Base-by-base conservation (phyloP, 1,140 invertebrate genomes). In the Zeugodacus cucurbitae region DNA sequence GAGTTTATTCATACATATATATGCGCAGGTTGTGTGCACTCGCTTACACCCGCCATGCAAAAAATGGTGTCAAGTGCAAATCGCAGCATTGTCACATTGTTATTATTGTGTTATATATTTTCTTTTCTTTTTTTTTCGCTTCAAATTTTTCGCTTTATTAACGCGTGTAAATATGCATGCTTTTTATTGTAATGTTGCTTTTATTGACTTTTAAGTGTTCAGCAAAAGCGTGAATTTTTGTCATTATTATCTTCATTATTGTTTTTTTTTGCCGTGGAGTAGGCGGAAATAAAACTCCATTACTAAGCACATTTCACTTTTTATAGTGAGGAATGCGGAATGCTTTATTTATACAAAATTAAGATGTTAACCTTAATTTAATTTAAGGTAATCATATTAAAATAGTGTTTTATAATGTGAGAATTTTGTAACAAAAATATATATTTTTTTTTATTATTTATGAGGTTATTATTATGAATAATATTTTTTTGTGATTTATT, bases 1-100 rank as follows among this genome's bases (percentile, higher is more conserved):
- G 11, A 10, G 14, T n/a, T 0, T 10, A 14, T n/a, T 20, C 29
- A 64, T 70, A 20, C 34, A 70, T 37, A 37, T 37, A 37, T 70
- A 17, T 22, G 10, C 22, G 32, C 67, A 22, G 14, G 26, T 70
- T 26, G 14, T 37, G 32, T 74, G 34, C 17, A 20, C 6, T 74
- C 17, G 34, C 32, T 74, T 37, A 37, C 67, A 32, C 7, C 62
- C 67, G 34, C 67, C 34, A 41, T 32, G 26, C 17, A 74, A 74
- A 41, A 41, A 74, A n/a, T 74, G 67, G 67, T 74, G 67, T 74
- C 67, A 74, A 74, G 67, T 74, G 67, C 67, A 74, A 74, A 37
- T 74, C 41, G 22, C 67, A 37, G 67, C 34, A 74, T 74, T 74
- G 67, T 34, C 34, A 41, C 67, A 74, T 74, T 74, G 34, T 41